These are phyloP conservation scores for Podotricha telesiphe DNA, from an alignment of 2,888 invertebrate genomes.

Conservation along the genomic window DNA sequence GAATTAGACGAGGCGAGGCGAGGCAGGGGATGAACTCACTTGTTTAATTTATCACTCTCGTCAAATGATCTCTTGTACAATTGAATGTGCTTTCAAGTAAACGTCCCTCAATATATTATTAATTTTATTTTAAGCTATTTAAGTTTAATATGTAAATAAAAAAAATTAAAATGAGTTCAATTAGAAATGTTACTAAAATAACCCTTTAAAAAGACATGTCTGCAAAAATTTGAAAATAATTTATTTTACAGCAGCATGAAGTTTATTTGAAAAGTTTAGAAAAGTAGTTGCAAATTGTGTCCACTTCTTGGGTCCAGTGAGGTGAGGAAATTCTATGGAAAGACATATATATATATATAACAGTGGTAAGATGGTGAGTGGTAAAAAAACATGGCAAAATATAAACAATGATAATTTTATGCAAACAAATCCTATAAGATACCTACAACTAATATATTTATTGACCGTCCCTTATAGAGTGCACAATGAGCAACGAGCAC, in stretches of 20 bases:
- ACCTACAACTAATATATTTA: conserved; percentile 13
- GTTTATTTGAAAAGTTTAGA: too few species aligned
- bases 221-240: too few species aligned
- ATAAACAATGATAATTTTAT: not conserved
- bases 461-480: not conserved
- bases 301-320: too few species aligned
- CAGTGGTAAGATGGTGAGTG: too few species aligned
- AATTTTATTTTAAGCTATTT: not conserved
- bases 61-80: conserved; percentile 14
- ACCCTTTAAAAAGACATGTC: too few species aligned
- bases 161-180: not conserved
- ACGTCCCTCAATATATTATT: not conserved
- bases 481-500: not conserved
- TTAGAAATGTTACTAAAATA: too few species aligned
- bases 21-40: conserved; percentile 31
- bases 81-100: conserved; percentile 4
- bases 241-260: too few species aligned
- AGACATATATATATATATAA: too few species aligned
- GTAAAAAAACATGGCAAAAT: not conserved
- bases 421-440: not conserved
- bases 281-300: too few species aligned
- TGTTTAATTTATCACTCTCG: conserved; percentile 47
- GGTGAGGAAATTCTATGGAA: too few species aligned
- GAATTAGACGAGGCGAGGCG: conserved; percentile 56
- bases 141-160: not conserved